Conservation (phyloP, 2,888 invertebrate genomes). For the Drosophila incognita region DNA sequence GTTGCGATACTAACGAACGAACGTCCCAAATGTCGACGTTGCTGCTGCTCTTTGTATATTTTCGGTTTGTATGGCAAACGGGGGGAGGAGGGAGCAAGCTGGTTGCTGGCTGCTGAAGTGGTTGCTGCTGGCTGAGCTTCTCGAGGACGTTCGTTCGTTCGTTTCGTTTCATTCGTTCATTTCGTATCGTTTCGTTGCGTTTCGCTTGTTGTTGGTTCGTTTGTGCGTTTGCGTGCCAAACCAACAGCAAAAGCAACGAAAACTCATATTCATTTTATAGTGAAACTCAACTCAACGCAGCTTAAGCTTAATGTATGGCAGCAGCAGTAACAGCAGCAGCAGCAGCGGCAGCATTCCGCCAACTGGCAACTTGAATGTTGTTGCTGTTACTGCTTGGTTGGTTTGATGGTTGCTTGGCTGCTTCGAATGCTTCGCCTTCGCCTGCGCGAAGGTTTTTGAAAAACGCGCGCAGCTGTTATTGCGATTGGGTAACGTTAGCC, state of each 20-base stretch:
- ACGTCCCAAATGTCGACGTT: constrained; percentile 78
- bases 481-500: constrained; percentile 33
- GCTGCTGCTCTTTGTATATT: constrained; percentile 63
- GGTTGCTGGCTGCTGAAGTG: constrained; percentile 49
- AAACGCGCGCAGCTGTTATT: constrained; percentile 55
- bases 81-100: constrained; percentile 47
- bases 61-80: constrained; percentile 44
- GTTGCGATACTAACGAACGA: constrained; percentile 75
- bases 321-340: constrained; percentile 25
- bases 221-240: constrained; percentile 78
- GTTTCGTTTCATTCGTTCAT: constrained; percentile 35
- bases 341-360: constrained; percentile 50
- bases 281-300: constrained; percentile 69
- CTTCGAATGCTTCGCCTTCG: constrained; percentile 54
- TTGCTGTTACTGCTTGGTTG: constrained; percentile 46
- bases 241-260: constrained; percentile 63
- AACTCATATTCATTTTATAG: constrained; percentile 77
- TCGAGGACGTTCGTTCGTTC: constrained; percentile 74
- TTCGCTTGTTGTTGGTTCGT: constrained; percentile 40
- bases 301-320: constrained; percentile 68
- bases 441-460: constrained; percentile 66
- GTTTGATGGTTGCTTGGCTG: constrained; percentile 39
- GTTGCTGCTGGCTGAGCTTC: constrained; percentile 67
- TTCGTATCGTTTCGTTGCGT: constrained; percentile 39
- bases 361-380: constrained; percentile 60